Percentiles rank a stretch among this genome's conserved stretches.
phyloP scores from a whole-genome alignment of 2,888 invertebrate species.

The Drosophila meridiana region DNA sequence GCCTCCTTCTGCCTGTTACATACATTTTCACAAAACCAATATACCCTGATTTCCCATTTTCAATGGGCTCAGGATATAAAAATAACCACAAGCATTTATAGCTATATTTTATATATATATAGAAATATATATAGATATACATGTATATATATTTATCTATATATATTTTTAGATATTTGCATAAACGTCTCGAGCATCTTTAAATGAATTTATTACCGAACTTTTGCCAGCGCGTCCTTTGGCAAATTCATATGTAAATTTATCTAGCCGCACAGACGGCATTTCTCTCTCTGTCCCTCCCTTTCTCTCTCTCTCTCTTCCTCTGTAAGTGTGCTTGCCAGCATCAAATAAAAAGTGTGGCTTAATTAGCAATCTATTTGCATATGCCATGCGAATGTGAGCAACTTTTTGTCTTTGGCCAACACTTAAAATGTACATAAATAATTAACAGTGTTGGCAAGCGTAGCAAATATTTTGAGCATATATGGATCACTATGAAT shows the following conservation, averaged over 20 bases:
- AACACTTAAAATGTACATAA: slow-evolving; percentile 36
- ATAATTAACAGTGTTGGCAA: slow-evolving; percentile 23
- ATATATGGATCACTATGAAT: not conserved
- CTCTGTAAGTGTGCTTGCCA: slow-evolving; percentile 31
- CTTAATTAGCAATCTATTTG: slow-evolving; percentile 71
- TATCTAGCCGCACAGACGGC: slow-evolving; percentile 24
- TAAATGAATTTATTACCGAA: slow-evolving; percentile 73
- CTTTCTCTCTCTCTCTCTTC: slow-evolving; percentile 4
- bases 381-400: slow-evolving; percentile 33
- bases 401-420: slow-evolving; percentile 15
- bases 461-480: not conserved
- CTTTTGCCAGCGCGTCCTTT: slow-evolving; percentile 35
- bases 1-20: no score
- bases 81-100: not conserved
- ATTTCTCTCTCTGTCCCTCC: not conserved
- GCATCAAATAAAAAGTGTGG: slow-evolving; percentile 53
- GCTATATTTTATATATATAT: not conserved
- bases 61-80: not conserved
- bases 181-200: slow-evolving; percentile 62
- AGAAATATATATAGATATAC: slow-evolving; percentile 2
- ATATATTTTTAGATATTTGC: slow-evolving; percentile 44
- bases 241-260: slow-evolving; percentile 64
- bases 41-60: no score
- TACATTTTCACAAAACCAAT: no score
- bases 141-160: not conserved